A percentile compares a stretch with the other conserved stretches of the same genome.
These are phyloP conservation scores for Lycia hirtaria DNA, from an alignment of 2,888 invertebrate species.

Conservation along the genomic window DNA sequence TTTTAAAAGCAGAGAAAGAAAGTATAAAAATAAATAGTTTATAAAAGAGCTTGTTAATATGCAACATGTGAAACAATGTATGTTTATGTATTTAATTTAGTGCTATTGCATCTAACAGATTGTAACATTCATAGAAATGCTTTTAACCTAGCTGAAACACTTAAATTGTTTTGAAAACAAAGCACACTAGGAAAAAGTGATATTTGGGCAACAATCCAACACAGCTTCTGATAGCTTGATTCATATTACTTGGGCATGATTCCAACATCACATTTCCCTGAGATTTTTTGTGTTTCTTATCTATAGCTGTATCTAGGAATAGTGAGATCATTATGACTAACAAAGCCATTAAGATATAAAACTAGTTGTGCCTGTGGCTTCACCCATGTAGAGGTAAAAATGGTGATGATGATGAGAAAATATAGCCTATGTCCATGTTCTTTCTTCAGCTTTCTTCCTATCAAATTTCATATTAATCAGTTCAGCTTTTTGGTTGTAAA, in stretches of 20 bases:
- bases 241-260: constrained; percentile 31
- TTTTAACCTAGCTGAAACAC: constrained; percentile 18
- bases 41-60: background rate
- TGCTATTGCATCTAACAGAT: constrained; percentile 4
- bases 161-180: constrained; percentile 26
- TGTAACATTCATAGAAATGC: constrained; percentile 21
- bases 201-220: constrained; percentile 37
- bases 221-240: constrained; percentile 15
- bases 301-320: background rate
- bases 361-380: no score
- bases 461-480: no score
- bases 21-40: background rate
- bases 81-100: constrained; percentile 4
- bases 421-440: no score
- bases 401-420: no score
- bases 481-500: no score
- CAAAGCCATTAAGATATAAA: no score
- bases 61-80: background rate
- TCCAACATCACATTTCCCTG: constrained; percentile 24
- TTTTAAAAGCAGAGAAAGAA: background rate
- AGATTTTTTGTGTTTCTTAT: background rate
- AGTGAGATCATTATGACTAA: no score
- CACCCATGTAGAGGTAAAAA: no score
- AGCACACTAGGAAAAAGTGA: constrained; percentile 24
- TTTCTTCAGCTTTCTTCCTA: no score